phyloP scores from a whole-genome alignment of 2,797 vertebrate species.

The Phataginus tetradactyla region DNA sequence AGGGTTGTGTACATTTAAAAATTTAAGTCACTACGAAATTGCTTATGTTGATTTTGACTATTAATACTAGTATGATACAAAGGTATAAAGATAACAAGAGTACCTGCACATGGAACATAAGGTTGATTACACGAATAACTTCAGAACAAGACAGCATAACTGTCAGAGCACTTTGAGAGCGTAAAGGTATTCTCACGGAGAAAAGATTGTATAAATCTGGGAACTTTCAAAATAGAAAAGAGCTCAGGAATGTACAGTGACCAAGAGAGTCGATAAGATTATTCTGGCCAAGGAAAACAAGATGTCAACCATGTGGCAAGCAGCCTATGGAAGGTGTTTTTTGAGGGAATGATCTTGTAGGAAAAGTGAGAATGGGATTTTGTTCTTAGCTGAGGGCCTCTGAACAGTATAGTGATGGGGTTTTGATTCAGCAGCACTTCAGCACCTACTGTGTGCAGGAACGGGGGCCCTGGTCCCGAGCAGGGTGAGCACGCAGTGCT shows the following conservation, averaged over 20 bases:
- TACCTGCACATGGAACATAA: background rate
- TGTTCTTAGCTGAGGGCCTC: background rate
- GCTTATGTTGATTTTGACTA: conserved; percentile 32
- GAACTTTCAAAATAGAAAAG: conserved; percentile 24
- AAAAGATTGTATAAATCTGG: background rate
- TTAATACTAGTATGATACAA: background rate
- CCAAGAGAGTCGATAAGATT: background rate
- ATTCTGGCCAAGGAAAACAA: background rate
- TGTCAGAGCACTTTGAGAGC: background rate
- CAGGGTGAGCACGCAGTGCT: background rate
- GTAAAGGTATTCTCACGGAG: background rate
- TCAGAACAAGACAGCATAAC: conserved; percentile 19
- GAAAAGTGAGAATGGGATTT: background rate
- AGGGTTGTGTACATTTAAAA: background rate
- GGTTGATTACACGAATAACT: conserved; percentile 20
- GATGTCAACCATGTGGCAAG: background rate
- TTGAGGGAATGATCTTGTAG: background rate
- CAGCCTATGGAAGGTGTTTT: background rate
- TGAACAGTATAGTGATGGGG: background rate
- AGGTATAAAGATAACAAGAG: background rate
- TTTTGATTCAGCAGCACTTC: background rate
- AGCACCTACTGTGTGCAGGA: background rate
- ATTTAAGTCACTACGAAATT: background rate
- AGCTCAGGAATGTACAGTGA: background rate
- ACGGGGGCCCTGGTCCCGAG: background rate